Base-by-base conservation (phyloP, 2,888 invertebrate genomes). In the Diploptera punctata region DNA sequence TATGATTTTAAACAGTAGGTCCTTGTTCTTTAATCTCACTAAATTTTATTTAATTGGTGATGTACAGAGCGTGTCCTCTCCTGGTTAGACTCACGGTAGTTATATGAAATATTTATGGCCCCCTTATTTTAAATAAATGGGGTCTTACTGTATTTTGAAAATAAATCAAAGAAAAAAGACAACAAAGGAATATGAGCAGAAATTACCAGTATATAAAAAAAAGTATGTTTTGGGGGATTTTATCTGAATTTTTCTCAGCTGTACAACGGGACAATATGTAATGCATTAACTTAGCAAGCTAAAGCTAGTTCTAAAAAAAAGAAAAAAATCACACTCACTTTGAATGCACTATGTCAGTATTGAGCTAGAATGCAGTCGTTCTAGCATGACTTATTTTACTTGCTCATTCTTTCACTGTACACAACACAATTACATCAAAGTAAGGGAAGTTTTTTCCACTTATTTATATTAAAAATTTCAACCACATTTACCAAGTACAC, bases 191-290 rank as follows among this genome's bases (percentile, higher is more conserved):
- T 44, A 26, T 44, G 65, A n/a, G n/a, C 29, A 65, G 47, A 57
- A 57, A 57, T 29, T 57, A 52, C 52, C 10, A 5, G n/a, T 29
- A 57, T 57, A n/a, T n/a, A 29, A n/a, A 47, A 47, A 18, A 65
- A 24, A 65, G 47, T 26, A 26, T 47, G n/a, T 65, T 65, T 65
- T 65, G n/a, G n/a, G n/a, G n/a, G n/a, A n/a, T n/a, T n/a, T n/a
- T n/a, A n/a, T n/a, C n/a, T n/a, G n/a, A n/a, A n/a, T n/a, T n/a
- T n/a, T 26, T 65, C 29, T 44, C 26, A 47, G 47, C 65, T 65
- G 65, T 65, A 65, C 65, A 65, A 44, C 29, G 65, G 65, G 65
- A 65, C 47, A 65, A n/a, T 65, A 65, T n/a, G 16, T 29, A 57
- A 26, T 57, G 57, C 31, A 31, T n/a, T 57, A 57, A n/a, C 26